Conservation (phyloP, 2,888 invertebrate species). For the Cloeon dipterum region DNA sequence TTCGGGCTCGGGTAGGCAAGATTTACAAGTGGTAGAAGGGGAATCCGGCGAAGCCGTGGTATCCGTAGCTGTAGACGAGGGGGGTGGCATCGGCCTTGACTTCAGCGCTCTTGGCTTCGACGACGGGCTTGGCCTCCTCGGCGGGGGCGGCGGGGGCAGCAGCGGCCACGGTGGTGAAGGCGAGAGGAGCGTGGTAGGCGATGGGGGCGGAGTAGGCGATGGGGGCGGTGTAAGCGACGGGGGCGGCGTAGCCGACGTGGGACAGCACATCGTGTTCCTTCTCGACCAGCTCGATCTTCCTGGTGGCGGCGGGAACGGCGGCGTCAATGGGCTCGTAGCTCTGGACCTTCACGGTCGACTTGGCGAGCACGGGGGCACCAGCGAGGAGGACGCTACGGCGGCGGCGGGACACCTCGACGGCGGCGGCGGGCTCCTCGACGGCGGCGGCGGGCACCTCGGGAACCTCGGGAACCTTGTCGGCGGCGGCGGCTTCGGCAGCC, state of each 20-base stretch:
- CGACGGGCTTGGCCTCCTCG: slow-evolving; percentile 3
- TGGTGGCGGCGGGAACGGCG: slow-evolving; percentile 9
- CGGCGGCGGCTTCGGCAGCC: slow-evolving; percentile 8
- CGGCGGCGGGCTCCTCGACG: slow-evolving; percentile 4
- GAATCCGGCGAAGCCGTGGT: neutral
- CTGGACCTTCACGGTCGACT: slow-evolving; percentile 9
- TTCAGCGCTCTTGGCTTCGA: slow-evolving; percentile 3
- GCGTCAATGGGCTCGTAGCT: slow-evolving; percentile 9
- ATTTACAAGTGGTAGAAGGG: no score
- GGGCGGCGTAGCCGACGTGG: slow-evolving; percentile 3
- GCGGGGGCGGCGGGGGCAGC: neutral
- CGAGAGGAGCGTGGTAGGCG: neutral
- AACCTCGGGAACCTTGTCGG: slow-evolving; percentile 3
- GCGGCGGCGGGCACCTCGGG: slow-evolving; percentile 7
- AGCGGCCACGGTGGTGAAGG: neutral
- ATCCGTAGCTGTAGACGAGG: slow-evolving; percentile 3
- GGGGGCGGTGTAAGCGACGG: slow-evolving; percentile 1
- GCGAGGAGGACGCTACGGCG: slow-evolving; percentile 5
- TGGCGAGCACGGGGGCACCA: slow-evolving; percentile 6
- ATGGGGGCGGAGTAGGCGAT: neutral
- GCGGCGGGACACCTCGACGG: slow-evolving; percentile 3
- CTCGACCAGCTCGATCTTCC: slow-evolving; percentile 7
- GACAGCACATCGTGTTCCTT: slow-evolving; percentile 7
- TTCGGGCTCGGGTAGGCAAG: no score
- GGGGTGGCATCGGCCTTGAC: slow-evolving; percentile 2